phyloP scores from a whole-genome alignment of 2,113 vertebrate species.

The Vidua macroura region DNA sequence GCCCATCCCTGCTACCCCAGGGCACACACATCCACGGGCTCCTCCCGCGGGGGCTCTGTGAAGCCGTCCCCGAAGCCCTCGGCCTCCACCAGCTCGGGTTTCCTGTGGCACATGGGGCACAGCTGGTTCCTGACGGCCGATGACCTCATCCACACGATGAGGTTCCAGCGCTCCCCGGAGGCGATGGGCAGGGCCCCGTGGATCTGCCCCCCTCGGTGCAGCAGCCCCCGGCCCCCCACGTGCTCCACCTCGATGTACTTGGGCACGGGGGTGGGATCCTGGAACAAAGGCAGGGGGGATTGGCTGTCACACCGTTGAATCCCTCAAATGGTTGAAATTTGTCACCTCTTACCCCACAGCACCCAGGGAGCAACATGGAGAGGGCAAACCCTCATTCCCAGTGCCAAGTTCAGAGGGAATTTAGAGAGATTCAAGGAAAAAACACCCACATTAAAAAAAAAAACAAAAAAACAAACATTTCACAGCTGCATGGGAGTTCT shows the following conservation, averaged over 20 bases:
- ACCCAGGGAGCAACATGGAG: neutral
- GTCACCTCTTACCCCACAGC: neutral
- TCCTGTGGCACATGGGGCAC: conserved; percentile 90
- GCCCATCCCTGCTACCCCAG: conserved; percentile 1
- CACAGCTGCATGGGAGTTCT: neutral
- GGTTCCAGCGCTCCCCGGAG: conserved; percentile 90
- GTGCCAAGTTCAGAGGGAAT: neutral
- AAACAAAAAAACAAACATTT: neutral
- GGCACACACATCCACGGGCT: conserved; percentile 23
- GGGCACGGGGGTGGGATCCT: conserved; percentile 78
- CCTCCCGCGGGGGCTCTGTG: conserved; percentile 57
- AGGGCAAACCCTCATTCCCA: neutral
- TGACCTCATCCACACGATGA: conserved; percentile 90
- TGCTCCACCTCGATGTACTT: conserved; percentile 84
- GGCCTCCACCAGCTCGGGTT: conserved; percentile 77
- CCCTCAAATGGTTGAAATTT: accelerated
- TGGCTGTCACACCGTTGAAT: neutral
- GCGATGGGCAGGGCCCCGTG: conserved; percentile 89
- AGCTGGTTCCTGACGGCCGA: conserved; percentile 84
- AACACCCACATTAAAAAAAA: too few species aligned
- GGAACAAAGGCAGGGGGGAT: neutral
- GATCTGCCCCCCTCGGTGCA: conserved; percentile 92
- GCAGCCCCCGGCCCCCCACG: conserved; percentile 74
- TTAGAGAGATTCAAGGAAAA: neutral
- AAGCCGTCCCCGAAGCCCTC: conserved; percentile 89